Conservation (phyloP, 2,113 vertebrate species). For the sheep (Ovis aries) region DNA sequence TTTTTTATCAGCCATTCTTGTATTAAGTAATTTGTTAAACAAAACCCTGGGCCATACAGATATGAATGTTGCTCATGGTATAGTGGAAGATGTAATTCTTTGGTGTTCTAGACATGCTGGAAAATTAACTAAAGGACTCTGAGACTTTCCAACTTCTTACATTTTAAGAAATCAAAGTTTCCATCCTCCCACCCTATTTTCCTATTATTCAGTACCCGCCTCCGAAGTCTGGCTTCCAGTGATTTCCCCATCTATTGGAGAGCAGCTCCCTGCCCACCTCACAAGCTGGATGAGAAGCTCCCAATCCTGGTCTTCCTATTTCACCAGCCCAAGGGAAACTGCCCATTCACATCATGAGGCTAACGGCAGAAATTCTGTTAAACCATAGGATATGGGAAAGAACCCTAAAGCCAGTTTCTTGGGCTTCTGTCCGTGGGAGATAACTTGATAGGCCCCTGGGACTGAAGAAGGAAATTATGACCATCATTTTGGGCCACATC, state of each 20-base stretch:
- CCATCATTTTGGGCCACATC: background rate
- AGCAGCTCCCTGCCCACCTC: background rate
- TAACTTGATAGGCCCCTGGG: constrained; percentile 14
- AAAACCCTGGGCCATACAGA: background rate
- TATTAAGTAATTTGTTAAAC: background rate
- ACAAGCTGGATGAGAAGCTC: background rate
- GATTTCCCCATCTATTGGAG: background rate
- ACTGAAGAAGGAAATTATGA: constrained; percentile 47
- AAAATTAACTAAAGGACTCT: background rate
- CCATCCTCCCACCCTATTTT: background rate
- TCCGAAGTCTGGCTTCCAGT: background rate
- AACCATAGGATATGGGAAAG: background rate
- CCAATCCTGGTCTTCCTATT: background rate
- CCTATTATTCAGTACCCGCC: background rate
- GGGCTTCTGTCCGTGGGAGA: constrained; percentile 12
- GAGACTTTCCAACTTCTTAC: background rate
- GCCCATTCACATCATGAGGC: background rate
- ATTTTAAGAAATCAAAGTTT: constrained; percentile 24
- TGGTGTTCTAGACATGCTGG: background rate
- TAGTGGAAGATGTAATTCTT: background rate
- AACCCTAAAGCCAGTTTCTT: background rate
- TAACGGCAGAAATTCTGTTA: constrained; percentile 40
- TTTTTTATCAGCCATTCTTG: background rate
- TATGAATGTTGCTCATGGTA: background rate
- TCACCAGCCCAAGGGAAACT: background rate